Base-by-base conservation (phyloP, 2,888 invertebrate species). In the Eudemis profundana region DNA sequence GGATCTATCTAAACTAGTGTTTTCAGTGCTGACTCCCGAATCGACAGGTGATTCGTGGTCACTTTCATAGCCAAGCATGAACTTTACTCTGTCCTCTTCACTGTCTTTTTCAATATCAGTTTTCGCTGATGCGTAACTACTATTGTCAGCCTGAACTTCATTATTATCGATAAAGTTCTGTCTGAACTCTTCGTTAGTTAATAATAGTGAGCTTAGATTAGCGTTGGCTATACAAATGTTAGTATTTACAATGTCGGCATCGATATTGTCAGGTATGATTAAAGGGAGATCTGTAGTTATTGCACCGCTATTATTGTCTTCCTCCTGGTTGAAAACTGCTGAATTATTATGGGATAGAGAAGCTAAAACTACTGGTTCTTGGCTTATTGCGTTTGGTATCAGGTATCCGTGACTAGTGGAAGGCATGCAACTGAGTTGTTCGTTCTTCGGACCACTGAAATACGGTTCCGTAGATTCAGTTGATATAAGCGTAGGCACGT, bases 1-100 rank as follows among this genome's bases (percentile, higher is more conserved):
- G 8, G 94, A 94, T 75, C 94, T 85, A 79, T 94, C 94, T 76
- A 95, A 83, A 74, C 95, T 95, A 29, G 95, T 95, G 70, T 95
- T 95, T 80, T 95, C 95, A 21, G 95, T 95, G 76, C 95, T 95
- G 54, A 95, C 94, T 0, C 95, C 95, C 0, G 95, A 95, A 79
- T 95, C 95, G 0, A 73, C 89, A 0, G 91, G 87, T 38, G 90
- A 90, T 69, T 90, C 89, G 66, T 90, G 90, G 8, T 93, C 92
- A 64, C 92, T 92, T 38, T 93, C 93, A 40, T 92, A 91, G 2
- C 92, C 92, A 51, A 93, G 75, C 84, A 90, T 87, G 70, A 93
- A 92, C 70, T 89, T 90, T 14, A 92, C 89, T 69, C 83, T 83
- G 17, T 87, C 87, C 1, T 86, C 85, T 21, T 77, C 77, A 2